phyloP scores from a whole-genome alignment of 2,888 invertebrate genomes.

The Eumerus sabulonum region DNA sequence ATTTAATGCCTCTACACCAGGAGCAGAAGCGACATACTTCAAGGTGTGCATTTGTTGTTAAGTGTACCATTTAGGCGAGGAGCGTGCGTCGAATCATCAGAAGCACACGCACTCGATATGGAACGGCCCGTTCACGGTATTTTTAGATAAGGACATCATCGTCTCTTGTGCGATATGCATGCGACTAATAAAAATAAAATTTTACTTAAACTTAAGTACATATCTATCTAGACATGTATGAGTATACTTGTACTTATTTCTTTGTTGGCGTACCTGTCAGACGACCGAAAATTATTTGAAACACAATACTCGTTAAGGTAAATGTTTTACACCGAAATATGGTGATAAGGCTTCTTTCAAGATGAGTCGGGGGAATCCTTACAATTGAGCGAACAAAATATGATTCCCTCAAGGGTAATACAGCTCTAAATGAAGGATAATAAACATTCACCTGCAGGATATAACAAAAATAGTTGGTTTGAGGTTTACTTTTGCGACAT shows the following conservation, averaged over 20 bases:
- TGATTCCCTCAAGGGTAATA: constrained; percentile 61
- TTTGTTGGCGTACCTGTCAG: background rate
- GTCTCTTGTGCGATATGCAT: constrained; percentile 9
- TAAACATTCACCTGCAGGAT: constrained; percentile 57
- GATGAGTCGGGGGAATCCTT: constrained; percentile 58
- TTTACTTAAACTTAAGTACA: constrained; percentile 6
- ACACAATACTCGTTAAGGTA: constrained; percentile 37
- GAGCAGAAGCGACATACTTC: constrained; percentile 46
- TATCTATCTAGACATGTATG: background rate
- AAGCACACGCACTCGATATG: constrained; percentile 37
- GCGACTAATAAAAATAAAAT: constrained; percentile 51
- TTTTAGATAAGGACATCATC: constrained; percentile 60
- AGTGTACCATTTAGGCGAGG: constrained; percentile 55
- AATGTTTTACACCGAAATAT: constrained; percentile 43
- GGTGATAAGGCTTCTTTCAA: constrained; percentile 52
- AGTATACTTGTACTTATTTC: background rate
- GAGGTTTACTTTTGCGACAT: constrained; percentile 4
- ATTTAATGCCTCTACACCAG: constrained; percentile 27
- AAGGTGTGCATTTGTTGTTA: constrained; percentile 58
- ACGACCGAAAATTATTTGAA: constrained; percentile 32
- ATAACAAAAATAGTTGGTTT: constrained; percentile 3
- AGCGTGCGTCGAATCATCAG: constrained; percentile 42
- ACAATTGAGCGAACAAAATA: constrained; percentile 60
- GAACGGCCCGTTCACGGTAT: constrained; percentile 33
- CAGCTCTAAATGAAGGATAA: constrained; percentile 62